phyloP scores from a whole-genome alignment of 2,113 vertebrate genomes.

The Pluvianellus socialis region DNA sequence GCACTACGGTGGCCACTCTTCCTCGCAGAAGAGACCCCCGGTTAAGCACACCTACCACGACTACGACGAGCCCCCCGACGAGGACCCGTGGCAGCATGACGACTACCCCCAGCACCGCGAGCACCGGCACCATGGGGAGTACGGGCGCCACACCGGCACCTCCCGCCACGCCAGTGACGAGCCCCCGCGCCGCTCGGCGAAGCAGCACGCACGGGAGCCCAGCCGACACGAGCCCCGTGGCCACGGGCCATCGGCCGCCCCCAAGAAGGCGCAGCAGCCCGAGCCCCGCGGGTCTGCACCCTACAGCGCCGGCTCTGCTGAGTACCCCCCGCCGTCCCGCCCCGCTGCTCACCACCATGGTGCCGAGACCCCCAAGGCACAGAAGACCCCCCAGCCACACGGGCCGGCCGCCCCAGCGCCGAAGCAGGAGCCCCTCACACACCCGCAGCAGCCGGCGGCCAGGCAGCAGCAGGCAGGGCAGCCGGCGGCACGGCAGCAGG shows the following conservation, averaged over 20 bases:
- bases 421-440: conserved; percentile 69
- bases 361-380: conserved; percentile 81
- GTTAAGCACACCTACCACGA: conserved; percentile 94
- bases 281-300: conserved; percentile 78
- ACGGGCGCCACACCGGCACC: conserved; percentile 85
- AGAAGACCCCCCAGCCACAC: conserved; percentile 77
- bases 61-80: conserved; percentile 93
- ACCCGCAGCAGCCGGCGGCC: conserved; percentile 65
- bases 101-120: conserved; percentile 89
- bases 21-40: conserved; percentile 88
- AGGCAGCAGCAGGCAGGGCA: conserved; percentile 67
- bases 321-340: conserved; percentile 80
- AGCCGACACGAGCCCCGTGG: conserved; percentile 81
- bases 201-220: conserved; percentile 86
- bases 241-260: conserved; percentile 75
- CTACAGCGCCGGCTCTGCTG: conserved; percentile 78
- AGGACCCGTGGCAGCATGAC: conserved; percentile 87
- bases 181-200: conserved; percentile 82
- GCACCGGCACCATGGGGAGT: conserved; percentile 87
- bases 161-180: conserved; percentile 88
- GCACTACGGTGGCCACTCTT: conserved; percentile 90
- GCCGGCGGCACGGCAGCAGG: conserved; percentile 63
- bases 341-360: conserved; percentile 78
- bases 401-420: conserved; percentile 74
- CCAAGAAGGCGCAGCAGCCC: conserved; percentile 80